Evolutionary conservation across 2,113 vertebrate species (phyloP).

Genomic region (Mixornis gularis): DNA sequence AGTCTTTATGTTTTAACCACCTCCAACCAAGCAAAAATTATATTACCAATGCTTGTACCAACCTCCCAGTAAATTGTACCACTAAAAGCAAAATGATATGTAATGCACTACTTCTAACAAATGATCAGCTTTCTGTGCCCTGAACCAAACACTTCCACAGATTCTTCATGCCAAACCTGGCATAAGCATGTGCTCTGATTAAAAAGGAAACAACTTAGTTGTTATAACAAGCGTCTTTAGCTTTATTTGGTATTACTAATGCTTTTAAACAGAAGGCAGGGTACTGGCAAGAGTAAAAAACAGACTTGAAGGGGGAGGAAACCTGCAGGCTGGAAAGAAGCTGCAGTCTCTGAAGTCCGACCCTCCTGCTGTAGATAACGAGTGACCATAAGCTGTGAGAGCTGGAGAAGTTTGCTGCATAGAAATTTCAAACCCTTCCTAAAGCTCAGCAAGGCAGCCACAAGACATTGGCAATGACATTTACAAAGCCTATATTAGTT

Average conservation of each 20-base stretch:
- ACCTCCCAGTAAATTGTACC: conserved; percentile 54
- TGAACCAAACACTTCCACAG: conserved; percentile 59
- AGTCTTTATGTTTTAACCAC: conserved; percentile 51
- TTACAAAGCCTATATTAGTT: neutral
- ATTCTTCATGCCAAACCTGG: conserved; percentile 65
- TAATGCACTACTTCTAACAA: conserved; percentile 61
- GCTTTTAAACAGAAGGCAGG: conserved; percentile 59
- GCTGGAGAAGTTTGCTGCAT: neutral
- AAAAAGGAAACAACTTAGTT: conserved; percentile 73
- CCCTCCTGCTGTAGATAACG: conserved; percentile 15
- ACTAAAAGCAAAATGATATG: conserved; percentile 52
- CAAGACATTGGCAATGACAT: neutral
- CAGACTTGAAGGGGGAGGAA: conserved; percentile 63
- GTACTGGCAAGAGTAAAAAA: conserved; percentile 57
- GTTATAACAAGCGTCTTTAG: conserved; percentile 67
- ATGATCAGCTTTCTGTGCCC: conserved; percentile 54
- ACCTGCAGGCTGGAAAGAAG: conserved; percentile 30
- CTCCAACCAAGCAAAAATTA: conserved; percentile 64
- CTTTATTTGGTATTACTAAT: conserved; percentile 72
- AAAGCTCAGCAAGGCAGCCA: neutral
- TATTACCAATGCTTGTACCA: conserved; percentile 50
- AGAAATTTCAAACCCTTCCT: neutral
- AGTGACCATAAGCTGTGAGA: conserved; percentile 2
- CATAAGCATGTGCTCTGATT: conserved; percentile 68
- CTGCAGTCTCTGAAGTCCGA: neutral